Evolutionary conservation across 2,888 invertebrate genomes (phyloP).

Genomic region (Hybos culiciformis): DNA sequence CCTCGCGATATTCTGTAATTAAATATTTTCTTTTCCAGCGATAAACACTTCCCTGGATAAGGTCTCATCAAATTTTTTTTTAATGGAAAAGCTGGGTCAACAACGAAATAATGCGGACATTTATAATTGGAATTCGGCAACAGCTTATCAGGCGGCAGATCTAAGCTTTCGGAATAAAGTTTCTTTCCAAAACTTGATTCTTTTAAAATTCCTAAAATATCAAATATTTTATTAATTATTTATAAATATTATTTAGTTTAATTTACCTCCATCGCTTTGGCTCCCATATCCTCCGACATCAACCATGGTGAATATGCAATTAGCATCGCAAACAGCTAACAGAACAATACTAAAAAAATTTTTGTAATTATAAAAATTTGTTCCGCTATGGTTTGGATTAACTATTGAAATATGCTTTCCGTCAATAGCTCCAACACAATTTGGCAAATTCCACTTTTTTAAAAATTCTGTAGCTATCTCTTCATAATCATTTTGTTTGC

Average conservation of each 20-base stretch:
- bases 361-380: conserved; percentile 22
- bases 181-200: not conserved
- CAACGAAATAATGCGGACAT: conserved; percentile 9
- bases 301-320: conserved; percentile 22
- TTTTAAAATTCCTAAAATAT: not conserved
- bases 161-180: not conserved
- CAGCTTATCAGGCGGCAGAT: not conserved
- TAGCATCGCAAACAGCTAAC: conserved; percentile 20
- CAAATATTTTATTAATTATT: not conserved
- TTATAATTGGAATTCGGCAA: not conserved
- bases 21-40: conserved; percentile 2
- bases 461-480: conserved; percentile 8
- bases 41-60: conserved; percentile 6
- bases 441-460: conserved; percentile 14
- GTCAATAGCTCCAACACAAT: conserved; percentile 20
- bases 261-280: conserved; percentile 17
- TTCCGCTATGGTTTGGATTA: conserved; percentile 19
- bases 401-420: conserved; percentile 20
- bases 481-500: conserved; percentile 1
- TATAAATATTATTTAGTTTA: conserved; percentile 3
- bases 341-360: conserved; percentile 20
- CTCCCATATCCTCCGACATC: conserved; percentile 23
- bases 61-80: conserved; percentile 7
- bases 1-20: conserved; percentile 8
- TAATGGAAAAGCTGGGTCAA: conserved; percentile 9